Conservation (phyloP, 2,113 vertebrate species). For the Leucosticte australis region DNA sequence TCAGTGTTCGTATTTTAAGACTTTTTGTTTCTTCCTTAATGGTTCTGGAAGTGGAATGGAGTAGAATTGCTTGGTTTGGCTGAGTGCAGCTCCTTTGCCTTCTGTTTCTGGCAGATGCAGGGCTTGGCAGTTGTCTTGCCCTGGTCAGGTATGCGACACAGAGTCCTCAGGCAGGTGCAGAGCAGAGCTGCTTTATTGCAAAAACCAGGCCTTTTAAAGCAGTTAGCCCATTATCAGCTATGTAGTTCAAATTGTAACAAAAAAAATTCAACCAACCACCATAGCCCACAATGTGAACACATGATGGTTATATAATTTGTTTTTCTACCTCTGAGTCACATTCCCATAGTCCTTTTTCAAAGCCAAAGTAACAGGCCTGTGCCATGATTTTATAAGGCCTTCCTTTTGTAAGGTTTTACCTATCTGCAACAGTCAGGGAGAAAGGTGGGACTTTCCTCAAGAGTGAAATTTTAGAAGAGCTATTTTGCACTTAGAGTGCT, state of each 20-base stretch:
- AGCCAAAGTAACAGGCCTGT: background rate
- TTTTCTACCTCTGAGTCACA: background rate
- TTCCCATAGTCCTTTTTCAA: background rate
- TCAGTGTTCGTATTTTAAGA: background rate
- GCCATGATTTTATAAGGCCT: background rate
- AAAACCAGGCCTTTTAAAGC: background rate
- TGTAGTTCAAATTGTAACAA: background rate
- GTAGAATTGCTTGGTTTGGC: background rate
- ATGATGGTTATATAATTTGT: background rate
- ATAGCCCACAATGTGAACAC: background rate
- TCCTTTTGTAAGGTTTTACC: background rate
- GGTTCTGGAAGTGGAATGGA: background rate
- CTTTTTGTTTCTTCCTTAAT: background rate
- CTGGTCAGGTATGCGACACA: fast-evolving
- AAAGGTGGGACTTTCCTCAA: background rate
- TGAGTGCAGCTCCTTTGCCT: background rate
- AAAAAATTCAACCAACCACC: background rate
- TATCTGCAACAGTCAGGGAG: fast-evolving
- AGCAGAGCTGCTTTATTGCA: background rate
- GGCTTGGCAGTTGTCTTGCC: background rate
- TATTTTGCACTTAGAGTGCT: background rate
- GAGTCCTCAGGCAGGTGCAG: background rate
- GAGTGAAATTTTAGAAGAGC: background rate
- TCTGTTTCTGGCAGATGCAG: background rate
- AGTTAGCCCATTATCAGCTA: background rate